Evolutionary conservation across 2,797 vertebrate genomes (phyloP), one percentile per base, ranked within the genome.

Genomic region (Lateolabrax maculatus): DNA sequence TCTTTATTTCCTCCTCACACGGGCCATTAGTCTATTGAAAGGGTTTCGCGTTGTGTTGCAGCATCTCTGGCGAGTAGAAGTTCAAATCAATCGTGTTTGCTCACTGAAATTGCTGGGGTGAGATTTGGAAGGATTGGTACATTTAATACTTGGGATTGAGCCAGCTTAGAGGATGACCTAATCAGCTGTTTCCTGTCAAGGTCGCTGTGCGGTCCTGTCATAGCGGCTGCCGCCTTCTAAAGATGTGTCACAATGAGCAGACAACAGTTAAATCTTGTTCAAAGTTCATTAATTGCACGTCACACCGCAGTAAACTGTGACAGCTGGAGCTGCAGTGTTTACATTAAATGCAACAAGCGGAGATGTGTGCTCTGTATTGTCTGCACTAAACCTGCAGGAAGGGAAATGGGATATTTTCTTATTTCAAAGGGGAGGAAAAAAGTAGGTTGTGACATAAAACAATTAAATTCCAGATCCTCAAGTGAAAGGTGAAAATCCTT

Each of bases 111-210:
- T 86, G 87, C 87, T 53, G 51, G 86, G 71, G 52, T 85, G 77
- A 91, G 85, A 80, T 92, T 88, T 85, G 75, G 76, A 88, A 77
- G 87, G 90, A 92, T 90, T 78, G 88, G 87, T 88, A 72, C 77
- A 61, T 90, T 91, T 92, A 90, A 91, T 90, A 86, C 81, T 84
- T 85, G 81, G 89, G 86, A 83, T 84, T 86, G 75, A 85, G 85
- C 85, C 90, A 92, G 89, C 31, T 89, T 93, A 94, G 87, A 90
- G 84, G 89, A 89, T 87, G 92, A 93, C 92, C 92, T 93, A 89
- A 94, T 94, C 92, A 91, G 88, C 85, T 74, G 80, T 89, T 92
- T 93, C 81, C 91, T 87, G 88, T 91, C 89, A 92, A 89, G 88
- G 89, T 92, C 73, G 69, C 87, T 76, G 67, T 62, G 61, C 63